phyloP scores from a whole-genome alignment of 2,888 invertebrate species.

The Eugnorisma glareosa region DNA sequence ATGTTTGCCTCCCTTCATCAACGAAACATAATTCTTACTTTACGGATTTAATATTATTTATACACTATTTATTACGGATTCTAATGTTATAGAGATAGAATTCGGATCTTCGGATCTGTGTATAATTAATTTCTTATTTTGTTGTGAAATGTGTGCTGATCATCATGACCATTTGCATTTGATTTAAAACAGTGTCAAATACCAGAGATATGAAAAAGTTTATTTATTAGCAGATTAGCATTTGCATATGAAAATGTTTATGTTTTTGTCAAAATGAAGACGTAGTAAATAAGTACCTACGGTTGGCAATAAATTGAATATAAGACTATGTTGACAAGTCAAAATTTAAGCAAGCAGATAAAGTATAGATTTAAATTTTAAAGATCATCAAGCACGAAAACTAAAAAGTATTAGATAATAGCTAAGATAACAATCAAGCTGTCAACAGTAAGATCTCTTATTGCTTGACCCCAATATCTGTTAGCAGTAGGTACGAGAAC shows the following conservation, averaged over 20 bases:
- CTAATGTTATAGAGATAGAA: slow-evolving; percentile 67
- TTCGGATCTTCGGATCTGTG: slow-evolving; percentile 53
- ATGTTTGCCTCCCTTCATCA: slow-evolving; percentile 86
- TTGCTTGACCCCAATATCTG: neutral
- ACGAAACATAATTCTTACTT: slow-evolving; percentile 85
- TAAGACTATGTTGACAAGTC: slow-evolving; percentile 26
- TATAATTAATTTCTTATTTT: slow-evolving; percentile 70
- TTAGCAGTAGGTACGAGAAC: neutral
- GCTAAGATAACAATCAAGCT: neutral
- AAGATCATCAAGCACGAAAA: neutral
- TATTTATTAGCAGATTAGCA: slow-evolving; percentile 63
- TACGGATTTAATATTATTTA: slow-evolving; percentile 82
- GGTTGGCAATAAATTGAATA: slow-evolving; percentile 45
- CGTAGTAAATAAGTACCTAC: slow-evolving; percentile 4
- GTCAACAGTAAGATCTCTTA: neutral
- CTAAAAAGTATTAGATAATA: neutral
- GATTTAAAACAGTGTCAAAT: slow-evolving; percentile 65
- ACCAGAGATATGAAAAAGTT: slow-evolving; percentile 49
- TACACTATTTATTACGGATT: slow-evolving; percentile 75
- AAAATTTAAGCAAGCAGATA: slow-evolving; percentile 2
- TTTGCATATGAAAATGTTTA: slow-evolving; percentile 57
- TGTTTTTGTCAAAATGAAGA: slow-evolving; percentile 56
- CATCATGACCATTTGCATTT: slow-evolving; percentile 53
- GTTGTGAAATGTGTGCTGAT: slow-evolving; percentile 62
- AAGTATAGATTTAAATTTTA: neutral